Conservation (phyloP, 2,113 vertebrate genomes). For the Aspidoscelis tigris region DNA sequence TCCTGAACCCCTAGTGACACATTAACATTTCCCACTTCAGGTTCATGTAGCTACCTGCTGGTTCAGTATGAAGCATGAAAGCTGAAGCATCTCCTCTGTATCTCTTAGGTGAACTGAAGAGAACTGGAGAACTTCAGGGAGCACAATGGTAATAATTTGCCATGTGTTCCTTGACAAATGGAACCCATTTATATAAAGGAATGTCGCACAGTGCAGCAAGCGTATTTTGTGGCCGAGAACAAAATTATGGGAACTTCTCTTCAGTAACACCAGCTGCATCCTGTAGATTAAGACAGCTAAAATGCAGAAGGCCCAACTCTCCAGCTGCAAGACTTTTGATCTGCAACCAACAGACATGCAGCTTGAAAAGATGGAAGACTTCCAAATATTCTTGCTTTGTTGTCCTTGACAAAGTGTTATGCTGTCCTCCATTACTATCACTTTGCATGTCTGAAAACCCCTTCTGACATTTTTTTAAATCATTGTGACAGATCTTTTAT, state of each 20-base stretch:
- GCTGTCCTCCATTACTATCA: too few relatives aligned
- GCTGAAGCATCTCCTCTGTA: not conserved
- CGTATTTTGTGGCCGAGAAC: not conserved
- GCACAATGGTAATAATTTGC: not conserved
- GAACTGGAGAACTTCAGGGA: not conserved
- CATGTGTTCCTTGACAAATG: not conserved
- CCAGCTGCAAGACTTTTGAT: too few relatives aligned
- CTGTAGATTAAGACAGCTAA: too few relatives aligned
- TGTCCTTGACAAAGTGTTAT: too few relatives aligned
- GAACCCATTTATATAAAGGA: not conserved
- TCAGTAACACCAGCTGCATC: too few relatives aligned
- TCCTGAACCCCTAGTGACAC: not conserved
- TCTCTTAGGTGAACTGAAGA: not conserved
- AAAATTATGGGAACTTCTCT: not conserved
- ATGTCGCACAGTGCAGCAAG: too few relatives aligned
- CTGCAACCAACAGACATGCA: not conserved
- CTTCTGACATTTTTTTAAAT: not conserved
- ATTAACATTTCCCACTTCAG: not conserved
- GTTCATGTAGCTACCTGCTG: not conserved
- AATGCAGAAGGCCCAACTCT: too few relatives aligned
- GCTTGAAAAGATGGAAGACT: too few relatives aligned
- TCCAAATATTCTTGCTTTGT: too few relatives aligned
- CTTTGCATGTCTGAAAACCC: not conserved
- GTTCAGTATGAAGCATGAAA: conserved; percentile 6
- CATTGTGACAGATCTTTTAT: not conserved